These are phyloP conservation scores for Diploscapter pachys DNA, from an alignment of 1,140 invertebrate genomes.

Conservation along the genomic window DNA sequence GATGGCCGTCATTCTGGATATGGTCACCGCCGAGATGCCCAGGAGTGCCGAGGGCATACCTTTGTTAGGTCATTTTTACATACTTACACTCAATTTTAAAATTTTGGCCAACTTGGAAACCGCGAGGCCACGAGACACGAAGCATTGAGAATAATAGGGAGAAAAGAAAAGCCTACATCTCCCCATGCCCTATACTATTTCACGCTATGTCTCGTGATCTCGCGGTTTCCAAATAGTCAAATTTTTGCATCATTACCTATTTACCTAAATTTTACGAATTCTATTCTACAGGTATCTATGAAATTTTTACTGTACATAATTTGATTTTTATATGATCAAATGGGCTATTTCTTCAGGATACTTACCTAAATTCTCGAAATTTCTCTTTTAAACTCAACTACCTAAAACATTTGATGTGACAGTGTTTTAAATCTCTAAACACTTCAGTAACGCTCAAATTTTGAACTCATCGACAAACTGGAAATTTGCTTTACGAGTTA, in stretches of 20 bases:
- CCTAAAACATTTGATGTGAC: no score
- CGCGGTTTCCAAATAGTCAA: no score
- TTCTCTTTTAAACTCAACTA: no score
- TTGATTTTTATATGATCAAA: no score
- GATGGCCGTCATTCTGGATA: slow-evolving; percentile 36
- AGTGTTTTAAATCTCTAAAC: not conserved
- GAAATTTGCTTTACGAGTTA: not conserved
- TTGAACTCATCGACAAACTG: not conserved
- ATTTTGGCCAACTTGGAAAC: not conserved
- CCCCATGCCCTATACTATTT: no score
- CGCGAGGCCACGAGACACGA: no score
- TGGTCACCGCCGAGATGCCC: slow-evolving; percentile 33
- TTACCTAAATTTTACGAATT: not conserved
- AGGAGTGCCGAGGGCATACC: slow-evolving; percentile 29
- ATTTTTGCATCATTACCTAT: not conserved
- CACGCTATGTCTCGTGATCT: no score
- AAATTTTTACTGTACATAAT: not conserved
- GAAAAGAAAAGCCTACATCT: no score
- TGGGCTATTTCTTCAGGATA: no score
- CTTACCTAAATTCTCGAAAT: no score
- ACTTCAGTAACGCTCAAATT: not conserved
- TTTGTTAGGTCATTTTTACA: slow-evolving; percentile 14
- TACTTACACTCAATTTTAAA: not conserved
- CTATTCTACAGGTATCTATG: not conserved
- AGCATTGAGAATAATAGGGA: no score